Conservation (phyloP, 2,797 vertebrate species). For the Falco rusticolus region DNA sequence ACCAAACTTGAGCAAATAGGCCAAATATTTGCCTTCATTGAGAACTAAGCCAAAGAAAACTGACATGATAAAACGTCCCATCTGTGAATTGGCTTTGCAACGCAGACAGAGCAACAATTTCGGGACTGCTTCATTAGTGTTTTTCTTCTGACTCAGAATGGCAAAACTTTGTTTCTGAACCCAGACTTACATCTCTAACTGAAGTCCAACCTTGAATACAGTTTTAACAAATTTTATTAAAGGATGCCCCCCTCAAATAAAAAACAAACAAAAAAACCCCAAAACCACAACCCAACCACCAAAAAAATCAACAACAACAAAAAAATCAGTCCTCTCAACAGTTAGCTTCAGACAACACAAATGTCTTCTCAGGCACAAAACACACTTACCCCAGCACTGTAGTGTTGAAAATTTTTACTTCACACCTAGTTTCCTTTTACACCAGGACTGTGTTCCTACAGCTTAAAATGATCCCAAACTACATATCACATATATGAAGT, state of each 20-base stretch:
- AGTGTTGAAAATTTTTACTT: neutral
- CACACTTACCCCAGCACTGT: neutral
- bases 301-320: neutral
- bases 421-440: neutral
- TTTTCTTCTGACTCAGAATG: neutral
- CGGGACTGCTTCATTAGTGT: neutral
- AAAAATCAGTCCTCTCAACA: neutral
- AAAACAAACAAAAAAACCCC: neutral
- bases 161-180: neutral
- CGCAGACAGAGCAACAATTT: neutral
- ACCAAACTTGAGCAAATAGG: neutral
- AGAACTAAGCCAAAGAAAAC: constrained; percentile 33
- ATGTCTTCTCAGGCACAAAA: neutral
- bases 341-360: neutral
- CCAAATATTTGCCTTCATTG: constrained; percentile 9
- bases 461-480: neutral
- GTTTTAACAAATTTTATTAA: neutral
- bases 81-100: neutral
- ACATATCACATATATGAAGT: neutral
- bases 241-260: neutral
- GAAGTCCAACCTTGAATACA: neutral
- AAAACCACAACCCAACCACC: no score
- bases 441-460: neutral
- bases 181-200: neutral
- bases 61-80: neutral